Evolutionary conservation across 1,140 invertebrate genomes (phyloP).

Genomic region (Lysiphlebus fabarum): DNA sequence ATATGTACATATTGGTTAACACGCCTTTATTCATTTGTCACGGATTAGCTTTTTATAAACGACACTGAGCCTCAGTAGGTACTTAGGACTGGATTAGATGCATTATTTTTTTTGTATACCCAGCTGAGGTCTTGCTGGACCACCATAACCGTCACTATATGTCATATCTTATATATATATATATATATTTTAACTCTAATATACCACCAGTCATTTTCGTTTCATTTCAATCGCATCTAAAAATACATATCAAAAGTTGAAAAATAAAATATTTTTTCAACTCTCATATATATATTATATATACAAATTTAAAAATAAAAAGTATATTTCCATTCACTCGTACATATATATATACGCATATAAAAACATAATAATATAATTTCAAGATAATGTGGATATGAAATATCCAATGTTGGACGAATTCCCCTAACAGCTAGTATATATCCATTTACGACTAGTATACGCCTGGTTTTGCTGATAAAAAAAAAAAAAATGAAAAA

Average conservation of each 20-base stretch:
- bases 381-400: neutral
- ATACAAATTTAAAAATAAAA: too few species aligned
- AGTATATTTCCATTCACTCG: too few species aligned
- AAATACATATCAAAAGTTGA: too few species aligned
- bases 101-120: conserved; percentile 24
- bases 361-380: too few species aligned
- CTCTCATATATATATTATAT: too few species aligned
- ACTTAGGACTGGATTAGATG: conserved; percentile 31
- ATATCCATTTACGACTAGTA: conserved; percentile 14
- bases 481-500: conserved; percentile 8
- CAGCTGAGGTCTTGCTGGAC: conserved; percentile 31
- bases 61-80: neutral
- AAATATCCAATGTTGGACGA: conserved; percentile 6
- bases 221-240: too few species aligned
- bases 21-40: conserved; percentile 21
- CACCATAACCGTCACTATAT: too few species aligned
- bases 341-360: too few species aligned
- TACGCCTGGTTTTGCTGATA: neutral
- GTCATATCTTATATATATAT: too few species aligned
- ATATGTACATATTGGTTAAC: neutral
- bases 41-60: conserved; percentile 38
- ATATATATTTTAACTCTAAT: too few species aligned
- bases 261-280: too few species aligned
- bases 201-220: too few species aligned
- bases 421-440: neutral